Base-by-base conservation (phyloP, 1,140 invertebrate genomes). In the Goniozus legneri region DNA sequence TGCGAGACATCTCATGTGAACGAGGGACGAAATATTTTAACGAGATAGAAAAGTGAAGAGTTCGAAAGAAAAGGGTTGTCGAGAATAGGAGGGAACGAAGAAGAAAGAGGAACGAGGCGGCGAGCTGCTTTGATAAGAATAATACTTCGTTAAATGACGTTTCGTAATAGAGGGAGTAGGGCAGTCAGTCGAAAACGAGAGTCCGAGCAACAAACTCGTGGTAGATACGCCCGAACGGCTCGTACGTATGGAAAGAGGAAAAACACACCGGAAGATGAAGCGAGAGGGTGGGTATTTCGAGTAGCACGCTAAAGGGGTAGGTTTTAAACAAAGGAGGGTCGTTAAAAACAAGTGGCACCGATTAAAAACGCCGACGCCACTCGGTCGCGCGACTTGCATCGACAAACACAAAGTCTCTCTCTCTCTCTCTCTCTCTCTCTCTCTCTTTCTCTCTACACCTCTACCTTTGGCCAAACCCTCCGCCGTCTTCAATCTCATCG, bases 301-400 rank as follows among this genome's bases (percentile, higher is more conserved):
- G 38, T 47, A 51, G 45, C 45, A 45, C 33, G 35, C 42, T 35
- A 42, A 49, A 58, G 52, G 44, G 55, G 50, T n/a, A n/a, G 38
- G 45, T 36, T 64, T 69, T 55, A 68, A 71, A 69, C 63, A 69
- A 69, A 67, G 61, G 61, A 69, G 62, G 40, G 58, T 69, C 69
- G 64, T 73, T 73, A 71, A 62, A 65, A 68, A 66, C 66, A 71
- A 73, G 70, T 68, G 68, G 67, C 57, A 57, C 52, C 70, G 67
- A 73, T 71, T 71, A 69, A 67, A 73, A 70, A 69, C 54, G 53
- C 46, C 53, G 51, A 60, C 57, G 51, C 44, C 33, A 24, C 51
- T 60, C 39, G 37, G 44, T 10, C 4, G 24, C 16, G n/a, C 35
- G 39, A 52, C 37, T n/a, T n/a, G 50, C 55, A 56, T 58, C 41